These are phyloP conservation scores for Lutjanus erythropterus DNA, from an alignment of 2,113 vertebrate genomes.

Conservation along the genomic window DNA sequence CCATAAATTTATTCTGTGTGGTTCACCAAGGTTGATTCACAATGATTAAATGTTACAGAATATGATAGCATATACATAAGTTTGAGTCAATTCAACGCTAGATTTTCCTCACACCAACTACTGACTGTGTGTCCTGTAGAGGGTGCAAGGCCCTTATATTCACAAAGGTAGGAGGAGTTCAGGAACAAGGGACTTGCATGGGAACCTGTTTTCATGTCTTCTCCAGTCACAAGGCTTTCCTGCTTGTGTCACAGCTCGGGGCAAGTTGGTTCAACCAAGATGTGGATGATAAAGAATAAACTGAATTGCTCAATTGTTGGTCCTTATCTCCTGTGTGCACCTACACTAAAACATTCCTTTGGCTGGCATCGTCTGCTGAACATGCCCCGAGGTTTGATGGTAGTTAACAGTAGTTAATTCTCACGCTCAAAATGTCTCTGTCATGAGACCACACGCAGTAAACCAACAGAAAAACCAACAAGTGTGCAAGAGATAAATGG, in stretches of 20 bases:
- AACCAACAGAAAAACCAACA: slow-evolving; percentile 37
- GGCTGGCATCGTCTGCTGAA: slow-evolving; percentile 42
- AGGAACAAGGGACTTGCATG: slow-evolving; percentile 16
- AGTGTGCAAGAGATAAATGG: slow-evolving; percentile 37
- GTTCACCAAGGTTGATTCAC: neutral
- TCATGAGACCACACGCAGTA: slow-evolving; percentile 65
- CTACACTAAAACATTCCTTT: slow-evolving; percentile 52
- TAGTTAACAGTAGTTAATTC: slow-evolving; percentile 45
- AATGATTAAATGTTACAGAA: neutral
- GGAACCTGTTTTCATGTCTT: slow-evolving; percentile 62
- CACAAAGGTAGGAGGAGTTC: neutral
- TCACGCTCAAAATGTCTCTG: slow-evolving; percentile 50
- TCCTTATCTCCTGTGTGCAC: slow-evolving; percentile 28
- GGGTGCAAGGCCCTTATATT: slow-evolving; percentile 29
- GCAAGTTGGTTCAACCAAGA: slow-evolving; percentile 55
- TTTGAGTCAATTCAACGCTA: neutral
- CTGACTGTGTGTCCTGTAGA: slow-evolving; percentile 31
- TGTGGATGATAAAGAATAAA: slow-evolving; percentile 66
- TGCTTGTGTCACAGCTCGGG: slow-evolving; percentile 53
- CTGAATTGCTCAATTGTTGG: slow-evolving; percentile 68
- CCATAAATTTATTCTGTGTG: neutral
- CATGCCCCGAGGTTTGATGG: slow-evolving; percentile 47
- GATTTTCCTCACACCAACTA: too few species aligned
- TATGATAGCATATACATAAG: neutral
- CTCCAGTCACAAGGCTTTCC: slow-evolving; percentile 78